These are phyloP conservation scores for Eleutherodactylus coqui DNA, from an alignment of 2,797 vertebrate species.

Conservation along the genomic window DNA sequence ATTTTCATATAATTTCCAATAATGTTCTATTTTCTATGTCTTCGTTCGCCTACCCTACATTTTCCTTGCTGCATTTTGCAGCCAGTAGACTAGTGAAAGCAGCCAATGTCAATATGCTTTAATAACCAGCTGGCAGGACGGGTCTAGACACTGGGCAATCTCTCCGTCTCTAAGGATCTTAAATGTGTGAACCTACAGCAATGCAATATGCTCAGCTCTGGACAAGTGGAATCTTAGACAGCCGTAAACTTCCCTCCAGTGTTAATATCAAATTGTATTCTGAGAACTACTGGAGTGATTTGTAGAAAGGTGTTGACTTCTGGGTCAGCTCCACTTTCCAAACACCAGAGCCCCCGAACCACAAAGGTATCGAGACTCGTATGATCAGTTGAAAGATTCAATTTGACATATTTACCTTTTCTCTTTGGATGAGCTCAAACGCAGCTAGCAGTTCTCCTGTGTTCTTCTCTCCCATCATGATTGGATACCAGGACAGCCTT, in stretches of 20 bases:
- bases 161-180: background rate
- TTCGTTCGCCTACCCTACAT: conserved; percentile 11
- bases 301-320: background rate
- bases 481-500: conserved; percentile 84
- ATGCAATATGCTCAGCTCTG: background rate
- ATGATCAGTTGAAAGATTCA: background rate
- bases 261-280: conserved; percentile 13
- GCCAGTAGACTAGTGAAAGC: conserved; percentile 18
- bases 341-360: background rate
- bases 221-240: conserved; percentile 41
- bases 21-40: conserved; percentile 32
- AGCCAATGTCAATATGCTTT: conserved; percentile 54
- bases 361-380: background rate
- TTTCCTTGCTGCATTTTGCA: conserved; percentile 26
- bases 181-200: conserved; percentile 34
- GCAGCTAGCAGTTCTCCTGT: conserved; percentile 90
- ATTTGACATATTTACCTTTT: conserved; percentile 82
- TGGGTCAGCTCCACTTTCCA: background rate
- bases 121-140: conserved; percentile 51
- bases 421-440: conserved; percentile 89
- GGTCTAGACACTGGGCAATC: conserved; percentile 39
- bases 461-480: conserved; percentile 71
- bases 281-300: background rate
- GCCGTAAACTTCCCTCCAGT: background rate
- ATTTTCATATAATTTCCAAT: conserved; percentile 34